Percentiles rank a stretch among this genome's conserved stretches.
phyloP scores from a whole-genome alignment of 2,797 vertebrate genomes.

The Acanthurus lineatus region DNA sequence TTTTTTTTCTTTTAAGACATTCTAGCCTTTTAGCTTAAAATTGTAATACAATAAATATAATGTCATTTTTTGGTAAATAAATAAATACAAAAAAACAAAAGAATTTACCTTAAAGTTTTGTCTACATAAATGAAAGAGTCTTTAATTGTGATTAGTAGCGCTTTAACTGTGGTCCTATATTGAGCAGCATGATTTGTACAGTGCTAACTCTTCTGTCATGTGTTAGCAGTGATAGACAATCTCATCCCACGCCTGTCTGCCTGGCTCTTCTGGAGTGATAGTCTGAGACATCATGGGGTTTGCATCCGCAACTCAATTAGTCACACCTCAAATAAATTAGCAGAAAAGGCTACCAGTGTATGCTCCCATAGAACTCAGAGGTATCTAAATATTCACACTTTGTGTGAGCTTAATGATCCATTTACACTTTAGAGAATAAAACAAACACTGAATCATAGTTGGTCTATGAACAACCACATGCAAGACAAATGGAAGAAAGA shows the following conservation, averaged over 20 bases:
- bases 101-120: slow-evolving; percentile 4
- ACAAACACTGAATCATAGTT: slow-evolving; percentile 37
- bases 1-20: background rate
- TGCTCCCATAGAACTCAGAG: slow-evolving; percentile 36
- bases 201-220: slow-evolving; percentile 60
- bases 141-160: slow-evolving; percentile 40
- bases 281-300: slow-evolving; percentile 63
- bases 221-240: slow-evolving; percentile 71
- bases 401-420: slow-evolving; percentile 36
- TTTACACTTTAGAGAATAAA: slow-evolving; percentile 41
- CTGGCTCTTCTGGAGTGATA: slow-evolving; percentile 70
- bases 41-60: background rate
- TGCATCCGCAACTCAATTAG: slow-evolving; percentile 68
- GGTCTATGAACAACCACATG: slow-evolving; percentile 1
- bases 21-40: background rate
- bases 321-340: slow-evolving; percentile 76
- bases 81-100: background rate
- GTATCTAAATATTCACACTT: slow-evolving; percentile 34
- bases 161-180: slow-evolving; percentile 44
- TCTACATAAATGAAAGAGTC: slow-evolving; percentile 31
- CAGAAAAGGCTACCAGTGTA: slow-evolving; percentile 39
- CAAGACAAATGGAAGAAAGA: slow-evolving; percentile 23
- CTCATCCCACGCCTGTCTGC: slow-evolving; percentile 77
- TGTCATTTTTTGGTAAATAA: background rate
- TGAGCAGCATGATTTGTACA: slow-evolving; percentile 65